Conservation (phyloP, 2,888 invertebrate genomes). For the Suillia variegata region DNA sequence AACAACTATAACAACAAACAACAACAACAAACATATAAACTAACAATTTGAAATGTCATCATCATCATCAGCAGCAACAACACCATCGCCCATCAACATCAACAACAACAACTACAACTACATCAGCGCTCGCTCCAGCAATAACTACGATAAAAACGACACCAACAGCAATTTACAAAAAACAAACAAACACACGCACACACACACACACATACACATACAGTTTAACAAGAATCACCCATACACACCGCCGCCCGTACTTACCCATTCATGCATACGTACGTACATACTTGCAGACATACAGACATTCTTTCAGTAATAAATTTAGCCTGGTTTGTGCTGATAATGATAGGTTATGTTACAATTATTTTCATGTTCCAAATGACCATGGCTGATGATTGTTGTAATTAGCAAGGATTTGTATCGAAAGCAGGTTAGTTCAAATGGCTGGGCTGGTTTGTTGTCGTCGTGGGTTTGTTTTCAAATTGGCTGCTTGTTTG, state of each 20-base stretch:
- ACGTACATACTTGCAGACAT: too few relatives aligned
- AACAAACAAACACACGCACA: not conserved
- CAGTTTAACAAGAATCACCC: too few relatives aligned
- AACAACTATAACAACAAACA: not conserved
- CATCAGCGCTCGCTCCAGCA: not conserved
- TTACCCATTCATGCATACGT: too few relatives aligned
- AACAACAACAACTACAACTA: not conserved
- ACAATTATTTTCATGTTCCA: constrained; percentile 12
- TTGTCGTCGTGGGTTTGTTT: too few relatives aligned
- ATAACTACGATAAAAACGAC: not conserved
- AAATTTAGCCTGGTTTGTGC: not conserved
- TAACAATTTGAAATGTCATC: constrained; percentile 52
- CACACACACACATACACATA: not conserved
- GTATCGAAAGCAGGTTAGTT: too few relatives aligned
- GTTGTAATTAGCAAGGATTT: constrained; percentile 18
- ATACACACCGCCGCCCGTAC: too few relatives aligned
- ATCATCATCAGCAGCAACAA: constrained; percentile 41
- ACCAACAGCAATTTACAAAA: not conserved
- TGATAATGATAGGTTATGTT: constrained; percentile 13
- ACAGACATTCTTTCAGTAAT: too few relatives aligned
- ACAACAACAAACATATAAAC: not conserved
- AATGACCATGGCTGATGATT: constrained; percentile 15
- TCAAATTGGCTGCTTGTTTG: too few relatives aligned
- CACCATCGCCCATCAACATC: not conserved
- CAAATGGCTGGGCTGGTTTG: too few relatives aligned